A percentile compares a stretch with the other conserved stretches of the same genome.
Conservation (phyloP, 2,888 invertebrate species). For the Zeuzera pyrina region DNA sequence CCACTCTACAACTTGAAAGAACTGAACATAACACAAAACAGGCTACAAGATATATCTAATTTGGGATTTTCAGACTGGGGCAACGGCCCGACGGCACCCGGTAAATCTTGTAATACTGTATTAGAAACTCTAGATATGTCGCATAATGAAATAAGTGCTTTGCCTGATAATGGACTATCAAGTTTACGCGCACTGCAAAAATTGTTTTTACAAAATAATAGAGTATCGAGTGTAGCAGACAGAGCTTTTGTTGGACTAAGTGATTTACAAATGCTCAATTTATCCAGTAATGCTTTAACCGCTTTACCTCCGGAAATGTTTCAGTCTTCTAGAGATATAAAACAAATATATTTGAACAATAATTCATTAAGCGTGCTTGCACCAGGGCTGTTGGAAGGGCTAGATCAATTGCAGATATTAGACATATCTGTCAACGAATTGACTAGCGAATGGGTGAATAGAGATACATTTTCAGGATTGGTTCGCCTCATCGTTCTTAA, state of each 20-base stretch:
- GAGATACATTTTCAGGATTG: conserved; percentile 83
- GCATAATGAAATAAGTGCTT: conserved; percentile 78
- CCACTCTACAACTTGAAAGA: conserved; percentile 78
- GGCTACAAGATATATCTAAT: conserved; percentile 83
- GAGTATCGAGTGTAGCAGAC: conserved; percentile 81
- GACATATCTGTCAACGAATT: conserved; percentile 83
- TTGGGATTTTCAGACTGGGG: conserved; percentile 84
- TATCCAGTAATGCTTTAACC: conserved; percentile 84
- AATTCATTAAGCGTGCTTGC: conserved; percentile 84
- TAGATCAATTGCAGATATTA: conserved; percentile 81
- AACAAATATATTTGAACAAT: conserved; percentile 82
- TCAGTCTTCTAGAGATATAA: conserved; percentile 79
- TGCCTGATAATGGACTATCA: conserved; percentile 81
- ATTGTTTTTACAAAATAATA: conserved; percentile 83
- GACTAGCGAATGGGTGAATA: conserved; percentile 83
- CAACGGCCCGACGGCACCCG: conserved; percentile 76
- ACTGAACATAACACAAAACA: conserved; percentile 83
- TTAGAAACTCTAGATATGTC: conserved; percentile 82
- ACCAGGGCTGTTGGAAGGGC: conserved; percentile 80
- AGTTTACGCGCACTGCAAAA: conserved; percentile 79
- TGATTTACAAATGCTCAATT: conserved; percentile 79
- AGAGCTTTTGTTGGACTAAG: conserved; percentile 81
- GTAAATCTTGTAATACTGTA: conserved; percentile 79
- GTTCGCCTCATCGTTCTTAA: conserved; percentile 83
- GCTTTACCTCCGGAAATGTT: conserved; percentile 86